Base-by-base conservation (phyloP, 1,140 invertebrate species). In the Saccostrea echinata region DNA sequence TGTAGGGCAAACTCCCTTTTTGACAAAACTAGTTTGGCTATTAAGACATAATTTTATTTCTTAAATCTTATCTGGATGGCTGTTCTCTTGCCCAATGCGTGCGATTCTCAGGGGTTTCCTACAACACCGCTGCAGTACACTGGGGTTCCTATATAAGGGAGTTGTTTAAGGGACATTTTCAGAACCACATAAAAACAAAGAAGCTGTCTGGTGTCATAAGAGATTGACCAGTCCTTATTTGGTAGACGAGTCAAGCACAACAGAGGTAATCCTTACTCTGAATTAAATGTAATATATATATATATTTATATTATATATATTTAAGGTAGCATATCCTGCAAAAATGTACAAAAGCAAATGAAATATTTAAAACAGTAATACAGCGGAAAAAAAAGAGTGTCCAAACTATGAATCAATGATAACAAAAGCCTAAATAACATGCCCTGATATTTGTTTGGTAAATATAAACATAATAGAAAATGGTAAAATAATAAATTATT, bases 141-240 rank as follows among this genome's bases (percentile, higher is more conserved):
- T 61, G 84, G 27, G 84, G 24, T 11, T 85, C 84, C 16, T 61
- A 30, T 13, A 64, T 85, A 13, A n/a, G 55, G n/a, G n/a, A n/a
- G n/a, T n/a, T n/a, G n/a, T n/a, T n/a, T n/a, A n/a, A n/a, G n/a
- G 84, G 64, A n/a, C 61, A 85, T 12, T 27, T 85, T 43, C 12
- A 85, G 13, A 18, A 12, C 6, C 2, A 64, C n/a, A 33, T 61
- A 6, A 16, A 43, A 64, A 18, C 18, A 35, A 51, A 18, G 24
- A 11, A 51, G 81, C 55, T 84, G 53, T 12, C n/a, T 18, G 76
- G 86, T 3, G 51, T 68, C 3, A 51, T 64, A 9, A 33, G n/a
- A 71, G 21, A 71, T 86, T 24, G 64, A 81, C 27, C 24, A 86
- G 21, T 86, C 64, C 8, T 43, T 86, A 16, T 81, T 88, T 82